Base-by-base conservation (phyloP, 2,113 vertebrate genomes). In the Sitta europaea region DNA sequence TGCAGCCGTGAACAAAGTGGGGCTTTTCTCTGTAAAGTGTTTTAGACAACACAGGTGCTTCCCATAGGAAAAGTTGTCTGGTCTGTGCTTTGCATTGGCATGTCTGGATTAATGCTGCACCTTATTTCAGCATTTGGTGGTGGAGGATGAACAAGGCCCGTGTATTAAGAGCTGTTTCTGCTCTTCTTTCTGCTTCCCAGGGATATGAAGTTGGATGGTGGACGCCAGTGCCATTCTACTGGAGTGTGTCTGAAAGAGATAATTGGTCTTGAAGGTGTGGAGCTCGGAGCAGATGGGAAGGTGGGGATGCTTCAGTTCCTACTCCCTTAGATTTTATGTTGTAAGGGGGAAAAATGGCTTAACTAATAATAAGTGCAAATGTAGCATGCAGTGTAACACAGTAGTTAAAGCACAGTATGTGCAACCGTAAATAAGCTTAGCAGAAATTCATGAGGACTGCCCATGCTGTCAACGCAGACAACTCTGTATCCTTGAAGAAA, bases 231-330 rank as follows among this genome's bases (percentile, higher is more conserved):
- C 45, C 98, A 99, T 97, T 98, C 99, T 55, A 89, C 99, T 3
- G 99, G 99, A 23, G 98, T 99, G 95, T 99, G 98, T 95, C 98
- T 99, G 97, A 99, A 99, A 94, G 99, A 99, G 97, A 98, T 99
- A 93, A 98, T 99, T 67, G 99, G 99, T 70, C 98, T 99, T 45
- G 99, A 99, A 98, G 99, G 99, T 28, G 99, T 99, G 96, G 99
- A 99, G 96, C 97, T 99, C 4, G 99, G 99, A 74, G 99, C 99
- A 2, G 99, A 99, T 2, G 99, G 99, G 91, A 99, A 99, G 99
- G 99, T 99, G 97, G 98, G 98, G 89, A 81, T 87, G 11, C 62
- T 89, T 91, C 76, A 38, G 51, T 92, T 94, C 76, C 48, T 92
- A 53, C 22, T n/a, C 33, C 2, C 5, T 86, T 71, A 51, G 36